Evolutionary conservation across 1,140 invertebrate genomes (phyloP), one percentile per base, ranked within the genome.

Genomic region (Nomia melanderi): DNA sequence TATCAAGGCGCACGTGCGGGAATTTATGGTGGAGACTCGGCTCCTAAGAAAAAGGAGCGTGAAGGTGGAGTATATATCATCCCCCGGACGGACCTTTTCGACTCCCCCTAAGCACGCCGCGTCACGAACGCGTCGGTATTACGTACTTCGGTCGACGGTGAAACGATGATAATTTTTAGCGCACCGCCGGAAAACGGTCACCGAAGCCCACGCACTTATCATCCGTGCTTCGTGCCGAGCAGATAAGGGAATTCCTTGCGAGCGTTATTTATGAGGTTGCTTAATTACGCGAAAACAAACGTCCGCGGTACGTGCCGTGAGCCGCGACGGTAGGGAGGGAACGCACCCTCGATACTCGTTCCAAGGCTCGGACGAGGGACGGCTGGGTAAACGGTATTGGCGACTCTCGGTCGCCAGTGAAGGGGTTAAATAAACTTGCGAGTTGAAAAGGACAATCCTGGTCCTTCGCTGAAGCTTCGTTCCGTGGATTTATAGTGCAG

Each of bases 221-320:
- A 36, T 31, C 50, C 44, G 29, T 23, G 57, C 50, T 25, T 62
- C 70, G 71, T 17, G 59, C 70, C 8, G 14, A 3, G 8, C 1
- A 73, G 60, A 73, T 73, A 73, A 17, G 25, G 25, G 8, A 50
- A 73, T 65, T 65, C 63, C 41, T 50, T 8, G 33, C 11, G 11
- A 1, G 6, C 7, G 63, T 65, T 50, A 65, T 73, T 73, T 73
- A 73, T 54, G 71, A 5, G 17, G 64, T 29, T 73, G 25, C 71
- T 73, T 73, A 73, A 73, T 73, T 73, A 65, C 47, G 12, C 1
- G 44, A 36, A 50, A 71, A 71, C 41, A 63, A 50, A 72, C 56
- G 39, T 17, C 1, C 29, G 20, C 59, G 12, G 59, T 62, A 62
- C 59, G 59, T 62, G 59, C 59, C n/a, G 57, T 20, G 31, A 23